Evolutionary conservation across 64 coral and sea anemone genomes (phyloP), one percentile per base, ranked within the genome.

Genomic region (Astreopora myriophthalma): DNA sequence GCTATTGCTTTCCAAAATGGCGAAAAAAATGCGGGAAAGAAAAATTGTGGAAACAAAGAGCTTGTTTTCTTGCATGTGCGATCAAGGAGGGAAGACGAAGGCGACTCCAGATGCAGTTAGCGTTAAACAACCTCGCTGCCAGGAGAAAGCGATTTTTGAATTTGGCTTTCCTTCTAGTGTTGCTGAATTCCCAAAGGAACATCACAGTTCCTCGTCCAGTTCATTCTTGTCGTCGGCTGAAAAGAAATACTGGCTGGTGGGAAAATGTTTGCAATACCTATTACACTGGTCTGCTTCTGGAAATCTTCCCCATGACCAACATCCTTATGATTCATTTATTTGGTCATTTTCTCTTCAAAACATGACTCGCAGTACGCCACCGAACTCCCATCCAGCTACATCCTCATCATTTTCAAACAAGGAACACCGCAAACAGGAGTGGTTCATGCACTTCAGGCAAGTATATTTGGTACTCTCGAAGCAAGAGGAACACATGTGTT

Each of bases 291-390:
- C n/a, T n/a, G n/a, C n/a, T n/a, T n/a, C n/a, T n/a, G n/a, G n/a
- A n/a, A n/a, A n/a, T n/a, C n/a, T n/a, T n/a, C n/a, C n/a, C n/a
- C n/a, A n/a, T n/a, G n/a, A n/a, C n/a, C n/a, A n/a, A n/a, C n/a
- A n/a, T 46, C 42, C 11, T 46, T 11, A 46, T 6, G 42, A 46
- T 46, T 46, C 42, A 46, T 11, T 46, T 46, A 4, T 6, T 46
- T 46, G n/a, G n/a, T 63, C 60, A 63, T 16, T 63, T 63, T 63
- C 60, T 63, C 60, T 63, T 17, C 3, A 63, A 63, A 63, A 32
- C 79, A 83, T 83, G 79, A 57, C 48, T 83, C 79, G 51, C 52
- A 83, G 32, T 83, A 83, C 32, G 48, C 79, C 26, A 83, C 52
- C 49, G 42, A 57, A 57, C 48, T 83, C 1, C 79, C 79, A 84